Evolutionary conservation across 1,140 invertebrate species (phyloP), one percentile per base, ranked within the genome.

Genomic region (Cydia splendana): DNA sequence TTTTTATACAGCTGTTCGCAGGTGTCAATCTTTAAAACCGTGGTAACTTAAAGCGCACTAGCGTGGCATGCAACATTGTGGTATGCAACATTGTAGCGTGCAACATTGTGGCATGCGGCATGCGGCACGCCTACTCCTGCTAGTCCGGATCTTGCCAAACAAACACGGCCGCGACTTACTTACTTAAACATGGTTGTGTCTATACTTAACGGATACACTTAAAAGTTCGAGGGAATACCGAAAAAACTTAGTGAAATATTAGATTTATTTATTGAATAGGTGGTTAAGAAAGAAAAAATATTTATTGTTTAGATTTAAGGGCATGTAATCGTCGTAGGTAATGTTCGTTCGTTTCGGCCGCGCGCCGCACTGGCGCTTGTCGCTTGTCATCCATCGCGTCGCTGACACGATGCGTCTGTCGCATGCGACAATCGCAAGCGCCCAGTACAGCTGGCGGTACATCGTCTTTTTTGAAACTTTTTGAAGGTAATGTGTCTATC

Each of bases 131-230:
- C 74, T 30, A 30, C 42, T 13, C 75, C 65, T 38, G 13, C 48
- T 18, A 75, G 24, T 62, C 74, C 74, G 51, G 45, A 75, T 62
- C 24, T 75, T 75, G 51, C 45, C 45, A 53, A 75, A 75, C 45
- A 53, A 12, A 24, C 42, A 24, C 42, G 45, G 45, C 45, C 45
- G 45, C 42, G 73, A 77, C 81, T 77, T 82, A 82, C 76, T 77
- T 88, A 88, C 83, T 86, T 86, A 87, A 85, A 85, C 82, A 90
- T 86, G 88, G 88, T 90, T 90, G 88, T 90, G 88, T 90, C 87
- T 88, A 88, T 87, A 82, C 84, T 84, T 84, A 87, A 87, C 80
- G 82, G 84, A 81, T 81, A 87, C 82, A 88, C 85, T 85, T 85
- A 83, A 82, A 76, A 82, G 81, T 87, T 86, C 81, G 83, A 79